Conservation (phyloP, 2,888 invertebrate genomes). For the Pherbina coryleti region DNA sequence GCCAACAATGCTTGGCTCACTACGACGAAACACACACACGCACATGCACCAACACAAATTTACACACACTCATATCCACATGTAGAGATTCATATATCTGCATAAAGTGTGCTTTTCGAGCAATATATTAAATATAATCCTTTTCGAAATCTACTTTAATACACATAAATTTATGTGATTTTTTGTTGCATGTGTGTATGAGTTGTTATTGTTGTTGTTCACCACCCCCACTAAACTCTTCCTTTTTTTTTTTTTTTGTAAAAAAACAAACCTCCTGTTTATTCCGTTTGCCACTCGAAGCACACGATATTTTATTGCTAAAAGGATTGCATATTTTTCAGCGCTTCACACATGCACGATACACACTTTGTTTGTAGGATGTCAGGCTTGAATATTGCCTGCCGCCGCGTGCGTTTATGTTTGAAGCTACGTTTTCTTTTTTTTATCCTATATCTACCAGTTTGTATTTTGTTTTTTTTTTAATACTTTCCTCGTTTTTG, state of each 20-base stretch:
- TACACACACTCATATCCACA: too few species aligned
- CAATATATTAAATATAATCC: constrained; percentile 38
- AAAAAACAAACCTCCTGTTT: neutral
- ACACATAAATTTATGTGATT: constrained; percentile 35
- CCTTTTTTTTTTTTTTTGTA: too few species aligned
- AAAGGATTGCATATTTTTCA: constrained; percentile 34
- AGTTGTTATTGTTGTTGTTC: neutral
- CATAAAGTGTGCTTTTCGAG: constrained; percentile 30
- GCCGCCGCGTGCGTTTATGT: constrained; percentile 12
- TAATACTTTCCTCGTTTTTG: neutral
- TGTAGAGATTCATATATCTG: neutral
- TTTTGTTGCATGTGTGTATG: neutral
- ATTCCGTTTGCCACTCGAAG: constrained; percentile 22
- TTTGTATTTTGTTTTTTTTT: neutral
- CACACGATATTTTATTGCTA: constrained; percentile 30
- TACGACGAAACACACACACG: neutral
- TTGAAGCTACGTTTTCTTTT: neutral
- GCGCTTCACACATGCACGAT: constrained; percentile 14
- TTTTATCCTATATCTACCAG: neutral
- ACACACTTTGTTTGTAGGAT: constrained; percentile 7
- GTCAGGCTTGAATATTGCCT: constrained; percentile 16
- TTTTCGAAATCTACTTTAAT: constrained; percentile 35
- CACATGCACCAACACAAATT: neutral
- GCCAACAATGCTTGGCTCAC: neutral
- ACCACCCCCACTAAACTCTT: neutral